Conservation (phyloP, 2,888 invertebrate species). For the Campoletis raptor region DNA sequence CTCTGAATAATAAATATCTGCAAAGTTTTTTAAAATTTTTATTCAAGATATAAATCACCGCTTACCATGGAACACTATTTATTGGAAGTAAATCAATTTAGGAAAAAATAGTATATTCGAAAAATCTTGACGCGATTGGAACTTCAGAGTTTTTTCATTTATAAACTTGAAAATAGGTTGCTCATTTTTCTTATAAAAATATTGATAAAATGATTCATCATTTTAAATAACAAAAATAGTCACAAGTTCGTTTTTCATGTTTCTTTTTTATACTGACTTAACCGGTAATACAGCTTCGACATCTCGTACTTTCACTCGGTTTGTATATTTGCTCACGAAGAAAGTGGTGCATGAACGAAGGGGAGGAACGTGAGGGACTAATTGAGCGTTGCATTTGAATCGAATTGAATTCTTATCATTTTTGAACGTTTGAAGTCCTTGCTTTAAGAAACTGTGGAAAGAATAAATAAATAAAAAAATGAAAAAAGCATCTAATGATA, state of each 20-base stretch:
- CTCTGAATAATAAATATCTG: background rate
- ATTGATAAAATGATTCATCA: background rate
- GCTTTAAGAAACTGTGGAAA: background rate
- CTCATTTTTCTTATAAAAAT: background rate
- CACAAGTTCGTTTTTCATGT: slow-evolving; percentile 46
- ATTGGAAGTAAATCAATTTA: too few relatives aligned
- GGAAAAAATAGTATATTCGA: too few relatives aligned
- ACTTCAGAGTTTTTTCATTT: background rate
- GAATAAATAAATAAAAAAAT: background rate
- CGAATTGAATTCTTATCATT: slow-evolving; percentile 4
- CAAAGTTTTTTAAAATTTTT: too few relatives aligned
- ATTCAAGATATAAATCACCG: too few relatives aligned
- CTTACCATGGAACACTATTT: too few relatives aligned
- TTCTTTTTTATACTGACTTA: slow-evolving; percentile 49
- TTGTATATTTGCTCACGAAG: slow-evolving; percentile 17
- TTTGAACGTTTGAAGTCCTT: background rate
- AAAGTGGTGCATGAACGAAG: slow-evolving; percentile 20
- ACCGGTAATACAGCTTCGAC: slow-evolving; percentile 48
- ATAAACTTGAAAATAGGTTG: too few relatives aligned
- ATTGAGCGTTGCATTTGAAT: slow-evolving; percentile 41
- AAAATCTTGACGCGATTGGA: too few relatives aligned
- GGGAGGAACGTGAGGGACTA: background rate
- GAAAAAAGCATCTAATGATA: background rate
- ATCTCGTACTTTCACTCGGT: slow-evolving; percentile 66
- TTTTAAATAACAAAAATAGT: background rate